These are phyloP conservation scores for Diceros bicornis DNA, from an alignment of 2,797 vertebrate genomes.

Conservation along the genomic window DNA sequence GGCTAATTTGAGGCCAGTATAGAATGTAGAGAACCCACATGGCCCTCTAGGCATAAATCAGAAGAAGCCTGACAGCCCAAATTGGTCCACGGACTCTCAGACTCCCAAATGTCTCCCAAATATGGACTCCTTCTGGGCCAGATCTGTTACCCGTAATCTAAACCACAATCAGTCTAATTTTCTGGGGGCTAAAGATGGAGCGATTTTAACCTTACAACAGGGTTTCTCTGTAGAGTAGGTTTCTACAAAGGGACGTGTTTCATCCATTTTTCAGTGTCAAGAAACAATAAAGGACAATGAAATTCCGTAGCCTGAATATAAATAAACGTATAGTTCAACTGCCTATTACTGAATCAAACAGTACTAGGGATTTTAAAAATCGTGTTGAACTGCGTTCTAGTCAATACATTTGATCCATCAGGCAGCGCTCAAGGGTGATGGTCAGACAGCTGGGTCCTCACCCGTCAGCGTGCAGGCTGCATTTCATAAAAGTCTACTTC, in stretches of 20 bases:
- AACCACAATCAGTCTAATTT: constrained; percentile 24
- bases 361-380: neutral
- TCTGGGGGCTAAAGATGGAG: neutral
- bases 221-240: neutral
- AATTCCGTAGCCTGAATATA: constrained; percentile 14
- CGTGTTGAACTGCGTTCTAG: neutral
- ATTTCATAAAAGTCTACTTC: constrained; percentile 14
- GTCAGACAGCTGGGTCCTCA: neutral
- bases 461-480: neutral
- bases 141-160: constrained; percentile 6
- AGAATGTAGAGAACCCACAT: neutral
- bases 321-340: neutral
- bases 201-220: neutral
- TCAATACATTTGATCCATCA: neutral
- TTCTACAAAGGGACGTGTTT: constrained; percentile 33
- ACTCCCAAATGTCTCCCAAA: neutral
- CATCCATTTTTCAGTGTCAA: constrained; percentile 53
- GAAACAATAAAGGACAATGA: constrained; percentile 17
- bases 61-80: neutral
- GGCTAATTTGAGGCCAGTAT: neutral
- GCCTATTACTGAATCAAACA: constrained; percentile 1
- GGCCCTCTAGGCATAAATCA: neutral
- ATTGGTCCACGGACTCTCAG: neutral
- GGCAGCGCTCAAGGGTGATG: neutral
- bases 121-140: neutral